Evolutionary conservation across 2,888 invertebrate species (phyloP).

Genomic region (Xanthorhoe spadicearia): DNA sequence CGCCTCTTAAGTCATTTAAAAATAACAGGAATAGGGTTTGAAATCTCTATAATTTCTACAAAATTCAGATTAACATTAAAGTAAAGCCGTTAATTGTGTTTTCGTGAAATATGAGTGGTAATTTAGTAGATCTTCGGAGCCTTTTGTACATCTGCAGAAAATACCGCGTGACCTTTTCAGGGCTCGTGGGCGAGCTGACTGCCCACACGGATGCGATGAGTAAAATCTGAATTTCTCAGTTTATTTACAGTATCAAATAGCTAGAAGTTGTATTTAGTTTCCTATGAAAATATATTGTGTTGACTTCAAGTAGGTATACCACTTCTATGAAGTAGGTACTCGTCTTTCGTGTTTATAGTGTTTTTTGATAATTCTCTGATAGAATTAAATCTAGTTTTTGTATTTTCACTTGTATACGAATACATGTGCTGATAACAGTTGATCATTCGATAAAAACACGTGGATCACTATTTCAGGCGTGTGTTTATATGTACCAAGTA

Average conservation of each 20-base stretch:
- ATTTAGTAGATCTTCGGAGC: neutral
- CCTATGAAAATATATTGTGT: neutral
- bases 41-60: no score
- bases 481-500: neutral
- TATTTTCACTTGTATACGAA: neutral
- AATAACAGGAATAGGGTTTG: no score
- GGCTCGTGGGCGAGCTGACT: slow-evolving; percentile 8
- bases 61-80: no score
- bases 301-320: neutral
- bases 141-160: neutral
- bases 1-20: no score
- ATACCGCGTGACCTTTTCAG: slow-evolving; percentile 12
- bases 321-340: neutral
- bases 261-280: neutral
- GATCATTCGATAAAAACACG: neutral
- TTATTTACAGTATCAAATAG: neutral
- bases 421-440: neutral
- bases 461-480: neutral
- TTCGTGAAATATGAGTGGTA: neutral
- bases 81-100: neutral
- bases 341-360: no score
- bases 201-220: slow-evolving; percentile 2
- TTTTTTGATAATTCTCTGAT: no score
- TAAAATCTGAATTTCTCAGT: neutral
- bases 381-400: neutral